phyloP scores from a whole-genome alignment of 2,888 invertebrate species.

The Eledona agricola region DNA sequence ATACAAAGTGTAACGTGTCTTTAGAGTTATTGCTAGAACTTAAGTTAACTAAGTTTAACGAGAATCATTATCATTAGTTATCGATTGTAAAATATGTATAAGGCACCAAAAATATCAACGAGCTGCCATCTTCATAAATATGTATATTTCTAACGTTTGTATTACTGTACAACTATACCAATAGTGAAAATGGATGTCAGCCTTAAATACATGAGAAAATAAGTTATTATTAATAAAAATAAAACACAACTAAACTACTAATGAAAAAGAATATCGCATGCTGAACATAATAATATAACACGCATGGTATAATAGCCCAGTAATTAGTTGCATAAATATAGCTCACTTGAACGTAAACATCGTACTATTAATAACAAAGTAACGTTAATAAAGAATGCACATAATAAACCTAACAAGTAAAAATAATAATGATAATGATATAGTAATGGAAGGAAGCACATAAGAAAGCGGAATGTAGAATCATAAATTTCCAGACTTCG shows the following conservation, averaged over 20 bases:
- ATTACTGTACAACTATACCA: constrained; percentile 10
- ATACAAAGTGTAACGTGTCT: constrained; percentile 5
- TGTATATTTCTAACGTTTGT: too few relatives aligned
- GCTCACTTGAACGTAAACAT: constrained; percentile 53
- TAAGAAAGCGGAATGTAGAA: constrained; percentile 40
- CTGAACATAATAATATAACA: constrained; percentile 50
- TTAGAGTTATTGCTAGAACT: constrained; percentile 24
- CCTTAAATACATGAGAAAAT: constrained; percentile 36
- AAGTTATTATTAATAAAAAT: constrained; percentile 38
- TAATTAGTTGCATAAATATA: constrained; percentile 57
- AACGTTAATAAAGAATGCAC: constrained; percentile 46
- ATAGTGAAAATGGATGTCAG: constrained; percentile 22
- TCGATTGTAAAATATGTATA: too few relatives aligned
- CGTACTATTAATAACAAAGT: constrained; percentile 51
- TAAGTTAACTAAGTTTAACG: constrained; percentile 11
- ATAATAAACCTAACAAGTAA: constrained; percentile 40
- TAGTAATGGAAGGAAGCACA: constrained; percentile 48
- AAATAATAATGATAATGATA: constrained; percentile 41
- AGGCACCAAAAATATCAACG: constrained; percentile 7
- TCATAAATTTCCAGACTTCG: constrained; percentile 8
- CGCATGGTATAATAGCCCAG: constrained; percentile 53
- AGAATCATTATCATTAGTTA: constrained; percentile 25
- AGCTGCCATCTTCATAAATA: constrained; percentile 25
- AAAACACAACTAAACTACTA: constrained; percentile 43
- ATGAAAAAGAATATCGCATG: constrained; percentile 55